Evolutionary conservation across 2,888 invertebrate species (phyloP).

Genomic region (Drosophila aldrichi): DNA sequence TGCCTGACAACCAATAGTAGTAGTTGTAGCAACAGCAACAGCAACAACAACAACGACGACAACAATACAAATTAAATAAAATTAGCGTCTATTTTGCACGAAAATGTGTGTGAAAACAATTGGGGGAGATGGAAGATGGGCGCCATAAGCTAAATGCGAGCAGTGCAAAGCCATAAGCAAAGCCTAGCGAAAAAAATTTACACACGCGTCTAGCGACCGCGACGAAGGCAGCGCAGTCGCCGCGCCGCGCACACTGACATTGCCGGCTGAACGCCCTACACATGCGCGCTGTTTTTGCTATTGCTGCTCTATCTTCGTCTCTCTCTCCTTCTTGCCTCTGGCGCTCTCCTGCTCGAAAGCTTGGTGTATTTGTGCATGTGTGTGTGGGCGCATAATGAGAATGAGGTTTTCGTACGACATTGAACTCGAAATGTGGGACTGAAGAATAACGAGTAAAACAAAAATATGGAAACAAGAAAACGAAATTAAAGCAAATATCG

Average conservation of each 20-base stretch:
- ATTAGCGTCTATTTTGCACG: slow-evolving; percentile 75
- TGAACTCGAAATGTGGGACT: slow-evolving; percentile 81
- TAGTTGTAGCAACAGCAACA: slow-evolving; percentile 21
- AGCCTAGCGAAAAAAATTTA: slow-evolving; percentile 39
- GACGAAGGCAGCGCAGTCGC: slow-evolving; percentile 24
- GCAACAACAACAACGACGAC: slow-evolving; percentile 34
- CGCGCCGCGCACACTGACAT: slow-evolving; percentile 21
- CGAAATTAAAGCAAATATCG: slow-evolving; percentile 54
- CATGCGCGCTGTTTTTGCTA: slow-evolving; percentile 50
- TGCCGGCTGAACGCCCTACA: slow-evolving; percentile 67
- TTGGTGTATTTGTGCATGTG: slow-evolving; percentile 37
- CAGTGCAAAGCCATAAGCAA: slow-evolving; percentile 32
- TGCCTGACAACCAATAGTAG: slow-evolving; percentile 49
- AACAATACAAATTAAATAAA: slow-evolving; percentile 70
- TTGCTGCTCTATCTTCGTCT: slow-evolving; percentile 2
- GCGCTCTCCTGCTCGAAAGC: slow-evolving; percentile 13
- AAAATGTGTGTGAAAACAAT: slow-evolving; percentile 61
- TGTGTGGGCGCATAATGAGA: slow-evolving; percentile 70
- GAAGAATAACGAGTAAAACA: slow-evolving; percentile 42
- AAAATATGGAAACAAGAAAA: slow-evolving; percentile 47
- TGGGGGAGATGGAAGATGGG: slow-evolving; percentile 35
- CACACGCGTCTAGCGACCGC: slow-evolving; percentile 47
- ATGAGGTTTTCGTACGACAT: slow-evolving; percentile 82
- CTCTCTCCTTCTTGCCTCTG: slow-evolving; percentile 14
- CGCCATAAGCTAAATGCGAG: slow-evolving; percentile 36